Base-by-base conservation (phyloP, 1,140 invertebrate genomes). In the Drosophila elegans region DNA sequence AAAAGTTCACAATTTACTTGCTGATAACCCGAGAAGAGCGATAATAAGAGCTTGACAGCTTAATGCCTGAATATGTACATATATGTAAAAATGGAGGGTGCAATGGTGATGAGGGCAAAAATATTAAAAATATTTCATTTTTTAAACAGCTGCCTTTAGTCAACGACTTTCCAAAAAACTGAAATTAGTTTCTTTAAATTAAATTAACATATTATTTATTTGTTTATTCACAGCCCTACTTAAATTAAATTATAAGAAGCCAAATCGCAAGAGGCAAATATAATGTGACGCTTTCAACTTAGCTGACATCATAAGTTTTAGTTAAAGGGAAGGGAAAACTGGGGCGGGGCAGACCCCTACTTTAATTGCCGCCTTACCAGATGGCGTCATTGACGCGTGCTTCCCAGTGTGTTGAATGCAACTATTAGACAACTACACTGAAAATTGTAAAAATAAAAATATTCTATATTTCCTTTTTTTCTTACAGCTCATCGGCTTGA, bases 401-500 rank as follows among this genome's bases (percentile, higher is more conserved):
- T 56, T 56, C 44, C 25, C 25, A 69, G 56, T 49, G 49, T 45
- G 38, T 53, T 34, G 16, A 36, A 13, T 68, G 41, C 52, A 55
- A 63, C 54, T 51, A 41, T 36, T 76, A 4, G 4, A 38, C 29
- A 66, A 67, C 21, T 59, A 54, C 53, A 12, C 1, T 32, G 38
- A 51, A 73, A 60, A 34, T 42, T 53, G 1, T 11, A 13, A 34
- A 45, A 39, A 38, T 38, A 29, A 60, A 46, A 11, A 51, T 12
- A 13, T 52, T 38, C 56, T 64, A 27, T 34, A 39, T 61, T 52
- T 66, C 2, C 5, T 54, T 41, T 51, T 46, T 42, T 80, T 91
- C 71, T 94, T 94, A 11, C 94, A 98, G 97, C 92, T 96, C 29
- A 94, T 96, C 61, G 97, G 96, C 29, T 88, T 97, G 29, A 94